Base-by-base conservation (phyloP, 2,888 invertebrate genomes). In the Pammene aurita region DNA sequence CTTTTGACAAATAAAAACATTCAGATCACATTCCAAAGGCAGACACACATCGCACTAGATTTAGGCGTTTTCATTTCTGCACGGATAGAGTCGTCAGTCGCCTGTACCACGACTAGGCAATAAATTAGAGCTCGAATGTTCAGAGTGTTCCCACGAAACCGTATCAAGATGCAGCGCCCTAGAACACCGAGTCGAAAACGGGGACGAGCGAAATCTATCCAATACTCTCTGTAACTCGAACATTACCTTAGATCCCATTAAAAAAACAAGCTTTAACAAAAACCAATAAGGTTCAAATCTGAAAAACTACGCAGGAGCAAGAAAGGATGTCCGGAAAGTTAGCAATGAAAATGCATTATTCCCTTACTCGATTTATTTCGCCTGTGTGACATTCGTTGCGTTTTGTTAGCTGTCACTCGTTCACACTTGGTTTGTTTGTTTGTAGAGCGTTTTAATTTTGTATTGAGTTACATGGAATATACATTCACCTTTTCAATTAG, bases 51-150 rank as follows among this genome's bases (percentile, higher is more conserved):
- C 72, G 76, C 72, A 64, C 75, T 74, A 75, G 78, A 79, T 80
- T 82, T 78, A 77, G 78, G 70, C 71, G 71, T 71, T 73, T 71
- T 65, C 87, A 86, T 85, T 86, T 85, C 85, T 82, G 76, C 78
- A 73, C 79, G 86, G 85, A 92, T 92, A 85, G 87, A 92, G 91
- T 88, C 90, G 91, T 92, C 92, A 91, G 87, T 87, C 85, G 86
- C 87, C 84, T 90, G 90, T 87, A 87, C 84, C 83, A 75, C 82
- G 83, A 79, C 86, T 80, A 79, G 84, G 86, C 84, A 84, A 92
- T 92, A 92, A 91, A 92, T 92, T 90, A 91, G 88, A 83, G 78
- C 67, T 68, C 74, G 75, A 83, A 84, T 85, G 84, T 89, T 92
- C 92, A 90, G 90, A 83, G 84, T 85, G 84, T 89, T 92, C 92